These are phyloP conservation scores for Rhynchophorus ferrugineus DNA, from an alignment of 1,140 invertebrate species.

Conservation along the genomic window DNA sequence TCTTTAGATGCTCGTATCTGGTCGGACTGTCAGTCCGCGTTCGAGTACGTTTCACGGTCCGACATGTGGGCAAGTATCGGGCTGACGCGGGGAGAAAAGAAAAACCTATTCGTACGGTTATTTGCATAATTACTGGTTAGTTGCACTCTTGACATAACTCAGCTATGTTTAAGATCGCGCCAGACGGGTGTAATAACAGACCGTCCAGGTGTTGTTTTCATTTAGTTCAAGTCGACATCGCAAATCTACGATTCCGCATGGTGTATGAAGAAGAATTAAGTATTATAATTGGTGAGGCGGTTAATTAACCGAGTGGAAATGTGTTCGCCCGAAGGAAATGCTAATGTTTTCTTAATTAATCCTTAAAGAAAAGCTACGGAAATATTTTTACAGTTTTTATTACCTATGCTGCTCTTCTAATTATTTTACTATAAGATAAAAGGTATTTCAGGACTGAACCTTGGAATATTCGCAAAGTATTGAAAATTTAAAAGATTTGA, in stretches of 20 bases:
- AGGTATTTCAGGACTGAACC: no score
- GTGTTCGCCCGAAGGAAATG: no score
- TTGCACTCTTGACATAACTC: slow-evolving; percentile 2
- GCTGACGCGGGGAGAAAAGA: neutral
- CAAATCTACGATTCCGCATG: neutral
- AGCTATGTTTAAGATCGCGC: slow-evolving; percentile 3
- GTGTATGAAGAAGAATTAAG: neutral
- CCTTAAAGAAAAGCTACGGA: no score
- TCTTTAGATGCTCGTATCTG: neutral
- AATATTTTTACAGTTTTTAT: no score
- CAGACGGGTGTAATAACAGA: slow-evolving; percentile 5
- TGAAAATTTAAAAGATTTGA: no score
- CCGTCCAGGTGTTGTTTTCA: neutral
- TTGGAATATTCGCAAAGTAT: no score
- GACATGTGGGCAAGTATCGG: neutral
- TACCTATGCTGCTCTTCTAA: no score
- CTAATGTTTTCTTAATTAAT: no score
- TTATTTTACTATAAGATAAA: no score
- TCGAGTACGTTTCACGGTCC: neutral
- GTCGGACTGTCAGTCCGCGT: neutral
- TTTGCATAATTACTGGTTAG: slow-evolving; percentile 12
- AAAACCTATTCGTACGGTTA: slow-evolving; percentile 9
- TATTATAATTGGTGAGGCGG: neutral
- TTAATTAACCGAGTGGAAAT: neutral
- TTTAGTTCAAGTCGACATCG: slow-evolving; percentile 2